Evolutionary conservation across 2,888 invertebrate genomes (phyloP), one percentile per base, ranked within the genome.

Genomic region (Xanthorhoe designata): DNA sequence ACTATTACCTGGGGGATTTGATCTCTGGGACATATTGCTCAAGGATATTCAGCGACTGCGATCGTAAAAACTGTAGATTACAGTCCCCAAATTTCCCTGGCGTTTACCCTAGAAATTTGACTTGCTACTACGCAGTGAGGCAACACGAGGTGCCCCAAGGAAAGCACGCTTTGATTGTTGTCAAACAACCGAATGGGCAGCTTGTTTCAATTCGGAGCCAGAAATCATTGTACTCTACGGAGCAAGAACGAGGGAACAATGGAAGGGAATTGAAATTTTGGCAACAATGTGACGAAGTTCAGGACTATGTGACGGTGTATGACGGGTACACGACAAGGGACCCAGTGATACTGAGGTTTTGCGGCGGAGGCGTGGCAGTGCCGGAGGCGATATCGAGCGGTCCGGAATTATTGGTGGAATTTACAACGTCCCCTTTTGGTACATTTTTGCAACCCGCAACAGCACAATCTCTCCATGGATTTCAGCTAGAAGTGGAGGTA

Each of bases 61-160:
- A 98, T 94, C 96, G 96, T 91, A 97, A 97, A 93, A 95, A 96
- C 79, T 98, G 98, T 92, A 96, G 97, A 82, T 94, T 98, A 81
- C 98, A 98, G 90, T 98, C 98, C 55, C 98, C 98, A 56, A 98
- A 98, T 94, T 98, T 97, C 91, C 98, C 98, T 32, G 98, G 98
- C 76, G 96, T 98, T 76, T 98, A 98, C 91, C 98, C 98, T 3
- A 95, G 98, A 75, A 98, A 98, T 90, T 95, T 98, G 80, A 98
- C 98, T 70, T 99, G 99, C 87, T 98, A 98, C 92, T 99, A 97
- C 87, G 97, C 98, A 52, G 97, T 98, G 65, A 94, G 97, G 73
- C 96, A 97, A 91, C 97, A 97, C 88, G 96, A 97, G 86, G 96
- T 97, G 78, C 97, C 98, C 69, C 95, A 95, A 81, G 98, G 98